phyloP scores from a whole-genome alignment of 2,113 vertebrate species.

The Pandion haliaetus region DNA sequence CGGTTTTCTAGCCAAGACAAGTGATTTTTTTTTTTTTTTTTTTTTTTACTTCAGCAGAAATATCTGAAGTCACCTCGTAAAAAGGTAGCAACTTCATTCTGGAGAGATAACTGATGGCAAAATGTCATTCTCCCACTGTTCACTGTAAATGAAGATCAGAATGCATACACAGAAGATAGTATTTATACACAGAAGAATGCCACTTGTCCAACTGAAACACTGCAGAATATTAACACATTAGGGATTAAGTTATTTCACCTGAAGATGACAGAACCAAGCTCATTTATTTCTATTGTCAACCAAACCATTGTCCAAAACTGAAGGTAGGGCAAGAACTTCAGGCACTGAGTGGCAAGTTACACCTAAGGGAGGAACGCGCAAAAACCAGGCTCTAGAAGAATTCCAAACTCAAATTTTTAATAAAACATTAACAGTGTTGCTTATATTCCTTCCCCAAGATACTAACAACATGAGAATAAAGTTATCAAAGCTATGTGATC shows the following conservation, averaged over 20 bases:
- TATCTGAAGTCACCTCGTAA: not conserved
- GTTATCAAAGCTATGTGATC: not conserved
- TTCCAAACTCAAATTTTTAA: not conserved
- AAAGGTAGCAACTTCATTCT: not conserved
- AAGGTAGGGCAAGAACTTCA: not conserved
- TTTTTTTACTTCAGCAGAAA: not conserved
- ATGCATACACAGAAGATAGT: fast-evolving
- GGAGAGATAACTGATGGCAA: not conserved
- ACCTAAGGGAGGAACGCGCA: not conserved
- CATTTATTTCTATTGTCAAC: not conserved
- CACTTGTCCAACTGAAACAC: not conserved
- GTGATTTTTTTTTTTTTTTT: not conserved
- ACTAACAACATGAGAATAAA: not conserved
- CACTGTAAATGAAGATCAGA: not conserved
- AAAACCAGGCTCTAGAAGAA: not conserved
- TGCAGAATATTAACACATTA: not conserved
- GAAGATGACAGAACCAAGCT: not conserved
- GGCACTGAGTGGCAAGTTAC: not conserved
- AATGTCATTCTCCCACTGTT: not conserved
- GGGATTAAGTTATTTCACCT: not conserved
- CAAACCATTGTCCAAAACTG: not conserved
- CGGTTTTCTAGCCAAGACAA: not conserved
- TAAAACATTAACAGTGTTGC: not conserved
- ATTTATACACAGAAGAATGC: fast-evolving
- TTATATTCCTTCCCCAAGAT: not conserved